Evolutionary conservation across 2,113 vertebrate genomes (phyloP).

Genomic region (Holacanthus passer): DNA sequence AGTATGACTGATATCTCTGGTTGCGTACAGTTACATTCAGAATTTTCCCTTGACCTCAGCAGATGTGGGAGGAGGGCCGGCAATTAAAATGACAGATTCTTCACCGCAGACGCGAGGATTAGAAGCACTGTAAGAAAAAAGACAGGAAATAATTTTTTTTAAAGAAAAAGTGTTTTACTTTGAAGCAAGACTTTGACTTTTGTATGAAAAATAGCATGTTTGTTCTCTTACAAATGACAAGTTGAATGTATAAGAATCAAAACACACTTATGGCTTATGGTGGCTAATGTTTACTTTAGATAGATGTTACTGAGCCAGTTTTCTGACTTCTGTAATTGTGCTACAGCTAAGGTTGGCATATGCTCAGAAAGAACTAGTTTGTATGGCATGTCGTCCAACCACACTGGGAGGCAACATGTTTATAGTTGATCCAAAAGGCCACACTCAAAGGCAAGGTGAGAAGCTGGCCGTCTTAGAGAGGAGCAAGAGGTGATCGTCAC

Average conservation of each 20-base stretch:
- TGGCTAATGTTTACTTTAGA: not conserved
- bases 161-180: constrained; percentile 2
- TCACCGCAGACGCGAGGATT: not conserved
- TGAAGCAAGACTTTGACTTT: not conserved
- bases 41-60: constrained; percentile 23
- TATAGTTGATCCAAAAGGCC: not conserved
- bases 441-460: not conserved
- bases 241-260: not conserved
- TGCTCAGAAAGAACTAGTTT: not conserved
- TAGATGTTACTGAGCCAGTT: not conserved
- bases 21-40: not conserved
- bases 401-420: too few species aligned
- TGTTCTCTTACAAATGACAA: not conserved
- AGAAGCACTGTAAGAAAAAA: not conserved
- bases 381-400: not conserved
- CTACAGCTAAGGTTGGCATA: not conserved
- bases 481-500: not conserved
- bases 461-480: too few species aligned
- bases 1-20: not conserved
- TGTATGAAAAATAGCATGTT: not conserved
- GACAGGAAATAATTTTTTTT: not conserved
- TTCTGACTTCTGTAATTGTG: not conserved
- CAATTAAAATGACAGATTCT: not conserved
- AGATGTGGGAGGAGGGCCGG: not conserved
- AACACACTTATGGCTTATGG: not conserved